phyloP scores from a whole-genome alignment of 2,888 invertebrate species.

The Sepiola atlantica region DNA sequence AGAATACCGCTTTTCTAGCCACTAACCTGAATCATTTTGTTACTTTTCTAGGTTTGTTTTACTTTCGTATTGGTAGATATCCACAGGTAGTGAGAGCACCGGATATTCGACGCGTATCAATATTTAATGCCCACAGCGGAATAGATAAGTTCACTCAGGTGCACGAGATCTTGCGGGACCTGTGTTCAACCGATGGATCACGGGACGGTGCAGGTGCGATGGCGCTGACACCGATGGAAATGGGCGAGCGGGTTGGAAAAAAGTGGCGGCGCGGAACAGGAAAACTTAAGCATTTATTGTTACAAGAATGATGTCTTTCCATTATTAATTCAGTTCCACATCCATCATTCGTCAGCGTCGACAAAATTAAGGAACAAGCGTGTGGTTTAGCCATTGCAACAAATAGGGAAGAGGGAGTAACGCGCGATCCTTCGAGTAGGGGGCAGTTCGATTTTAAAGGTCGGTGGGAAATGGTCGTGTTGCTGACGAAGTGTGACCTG shows the following conservation, averaged over 20 bases:
- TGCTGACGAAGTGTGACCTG: not conserved
- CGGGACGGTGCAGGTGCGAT: not conserved
- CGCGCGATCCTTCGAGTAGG: not conserved
- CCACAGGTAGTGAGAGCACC: not conserved
- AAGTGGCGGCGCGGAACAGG: not conserved
- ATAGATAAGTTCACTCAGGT: constrained; percentile 2
- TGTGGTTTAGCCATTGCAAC: not conserved
- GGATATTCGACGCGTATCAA: not conserved
- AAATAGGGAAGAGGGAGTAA: not conserved
- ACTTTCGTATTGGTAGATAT: not conserved
- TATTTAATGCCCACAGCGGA: not conserved
- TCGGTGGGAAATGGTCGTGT: not conserved
- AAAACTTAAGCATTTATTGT: constrained; percentile 19
- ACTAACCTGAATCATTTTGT: too few species aligned
- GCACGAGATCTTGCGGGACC: not conserved
- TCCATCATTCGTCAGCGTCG: not conserved
- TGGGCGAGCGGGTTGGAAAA: not conserved
- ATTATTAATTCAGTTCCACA: not conserved
- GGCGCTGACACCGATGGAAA: not conserved
- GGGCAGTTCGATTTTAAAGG: not conserved
- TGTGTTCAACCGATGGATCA: not conserved
- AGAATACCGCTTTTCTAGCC: too few species aligned
- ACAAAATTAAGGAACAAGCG: not conserved
- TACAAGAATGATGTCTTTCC: not conserved
- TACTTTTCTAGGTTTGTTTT: not conserved